Conservation (phyloP, 2,888 invertebrate species). For the Pegoplata infirma region DNA sequence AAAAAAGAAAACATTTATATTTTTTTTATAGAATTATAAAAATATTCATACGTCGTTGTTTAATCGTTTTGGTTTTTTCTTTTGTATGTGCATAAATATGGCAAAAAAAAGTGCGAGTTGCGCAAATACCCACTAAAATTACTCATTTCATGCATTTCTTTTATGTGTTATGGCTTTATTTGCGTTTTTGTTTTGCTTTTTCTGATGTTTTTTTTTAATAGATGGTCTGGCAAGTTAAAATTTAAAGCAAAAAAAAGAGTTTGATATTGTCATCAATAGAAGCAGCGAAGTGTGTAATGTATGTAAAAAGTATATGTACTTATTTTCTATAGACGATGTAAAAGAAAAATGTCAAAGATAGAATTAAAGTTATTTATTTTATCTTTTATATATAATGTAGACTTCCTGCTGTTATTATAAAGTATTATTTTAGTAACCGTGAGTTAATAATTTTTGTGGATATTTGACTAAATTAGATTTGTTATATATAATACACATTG, state of each 20-base stretch:
- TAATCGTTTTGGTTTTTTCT: constrained; percentile 52
- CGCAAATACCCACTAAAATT: constrained; percentile 66
- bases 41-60: constrained; percentile 12
- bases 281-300: neutral
- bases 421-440: too few species aligned
- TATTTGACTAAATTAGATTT: too few species aligned
- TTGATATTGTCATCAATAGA: constrained; percentile 2
- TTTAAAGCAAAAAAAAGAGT: neutral
- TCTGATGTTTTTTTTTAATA: constrained; percentile 13
- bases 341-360: neutral
- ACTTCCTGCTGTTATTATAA: too few species aligned
- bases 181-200: constrained; percentile 54
- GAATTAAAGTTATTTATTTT: neutral
- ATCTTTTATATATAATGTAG: too few species aligned
- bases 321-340: neutral
- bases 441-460: too few species aligned
- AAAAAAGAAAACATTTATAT: constrained; percentile 27
- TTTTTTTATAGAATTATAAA: constrained; percentile 33
- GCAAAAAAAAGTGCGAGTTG: constrained; percentile 67
- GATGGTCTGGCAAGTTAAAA: constrained; percentile 21
- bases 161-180: constrained; percentile 41
- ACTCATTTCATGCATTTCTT: constrained; percentile 65
- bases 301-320: neutral
- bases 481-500: too few species aligned
- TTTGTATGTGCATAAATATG: constrained; percentile 66